phyloP scores from a whole-genome alignment of 2,113 vertebrate species.

The Pseudopipra pipra region DNA sequence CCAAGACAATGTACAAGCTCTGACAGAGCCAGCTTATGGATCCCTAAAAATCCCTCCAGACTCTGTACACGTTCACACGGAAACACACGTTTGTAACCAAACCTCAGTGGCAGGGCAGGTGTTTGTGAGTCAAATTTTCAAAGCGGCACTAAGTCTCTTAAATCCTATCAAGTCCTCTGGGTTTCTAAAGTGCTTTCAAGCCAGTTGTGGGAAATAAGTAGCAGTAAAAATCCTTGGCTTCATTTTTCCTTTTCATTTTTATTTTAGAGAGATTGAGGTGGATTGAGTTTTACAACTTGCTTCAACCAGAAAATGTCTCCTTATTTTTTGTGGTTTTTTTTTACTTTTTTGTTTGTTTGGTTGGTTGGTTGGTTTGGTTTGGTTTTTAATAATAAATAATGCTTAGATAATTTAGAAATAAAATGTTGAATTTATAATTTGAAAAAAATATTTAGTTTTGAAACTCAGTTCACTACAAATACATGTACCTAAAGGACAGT shows the following conservation, averaged over 20 bases:
- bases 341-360: not conserved
- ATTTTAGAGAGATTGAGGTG: not conserved
- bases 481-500: not conserved
- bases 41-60: not conserved
- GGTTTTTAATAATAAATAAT: not conserved
- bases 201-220: not conserved
- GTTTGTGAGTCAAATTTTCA: not conserved
- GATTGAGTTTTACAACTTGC: not conserved
- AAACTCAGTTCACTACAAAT: not conserved
- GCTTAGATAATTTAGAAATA: not conserved
- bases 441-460: not conserved
- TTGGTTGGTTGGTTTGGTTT: not conserved
- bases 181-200: not conserved
- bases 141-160: not conserved
- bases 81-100: not conserved
- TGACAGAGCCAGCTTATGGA: not conserved
- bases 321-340: not conserved
- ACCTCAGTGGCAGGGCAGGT: not conserved
- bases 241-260: not conserved
- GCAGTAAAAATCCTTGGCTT: not conserved
- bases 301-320: not conserved
- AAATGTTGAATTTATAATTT: not conserved
- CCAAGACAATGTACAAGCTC: not conserved
- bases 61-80: rapidly evolving
- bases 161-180: not conserved